Base-by-base conservation (phyloP, 2,797 vertebrate species). In the Ataeniobius toweri region DNA sequence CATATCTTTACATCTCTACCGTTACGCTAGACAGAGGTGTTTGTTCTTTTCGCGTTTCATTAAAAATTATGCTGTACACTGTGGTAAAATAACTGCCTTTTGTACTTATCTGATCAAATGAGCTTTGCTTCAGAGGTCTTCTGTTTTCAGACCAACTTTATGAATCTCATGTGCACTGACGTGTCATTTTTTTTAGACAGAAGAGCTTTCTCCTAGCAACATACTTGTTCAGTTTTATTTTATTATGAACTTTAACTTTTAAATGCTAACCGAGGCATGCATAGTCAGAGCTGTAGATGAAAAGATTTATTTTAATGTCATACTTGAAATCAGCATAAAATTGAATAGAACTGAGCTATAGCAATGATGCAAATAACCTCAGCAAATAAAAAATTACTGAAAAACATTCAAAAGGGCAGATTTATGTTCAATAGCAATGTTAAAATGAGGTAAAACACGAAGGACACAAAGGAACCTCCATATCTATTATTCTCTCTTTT, bases 401-500 rank as follows among this genome's bases (percentile, higher is more conserved):
- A 8, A 63, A 22, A 2, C 22, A 41, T 41, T 67, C 20, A 24
- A 46, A 46, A 46, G 44, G 10, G 44, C 9, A 67, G 31, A 41
- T 41, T 3, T 41, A 24, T 24, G 20, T 24, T 39, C 41, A 41
- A 41, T 67, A 41, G 9, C 36, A 41, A 67, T 24, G 20, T 67
- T 67, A 67, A 6, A 63, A 28, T 71, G 5, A 50, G 14, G 14
- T 12, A 67, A 78, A 74, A 80, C 68, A 74, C 51, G 69, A 77
- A 75, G 36, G 44, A 83, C 85, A 83, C 86, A 84, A 83, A 89
- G 77, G 77, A 88, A 86, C 77, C 73, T 86, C 77, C 79, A 79
- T 88, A 61, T 31, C 6, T 85, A 87, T 89, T 85, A 86, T 90
- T 85, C 71, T 88, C 83, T 75, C 28, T 80, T 89, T 85, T 85